phyloP scores from a whole-genome alignment of 2,797 vertebrate genomes.

The Acestrorhynchus altus region DNA sequence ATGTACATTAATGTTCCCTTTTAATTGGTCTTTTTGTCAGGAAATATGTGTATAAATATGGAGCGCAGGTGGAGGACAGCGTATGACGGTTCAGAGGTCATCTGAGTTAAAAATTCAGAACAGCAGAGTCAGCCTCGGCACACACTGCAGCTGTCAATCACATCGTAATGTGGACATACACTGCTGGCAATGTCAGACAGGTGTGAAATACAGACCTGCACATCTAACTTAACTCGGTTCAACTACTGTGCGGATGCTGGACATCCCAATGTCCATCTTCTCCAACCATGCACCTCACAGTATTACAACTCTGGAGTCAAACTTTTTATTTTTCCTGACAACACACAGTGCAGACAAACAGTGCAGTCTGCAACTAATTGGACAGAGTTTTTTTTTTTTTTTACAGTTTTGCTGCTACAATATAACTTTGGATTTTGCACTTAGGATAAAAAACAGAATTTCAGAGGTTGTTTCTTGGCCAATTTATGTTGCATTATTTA shows the following conservation, averaged over 20 bases:
- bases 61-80: background rate
- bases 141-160: conserved; percentile 23
- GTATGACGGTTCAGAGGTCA: conserved; percentile 2
- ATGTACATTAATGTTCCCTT: too few species aligned
- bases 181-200: background rate
- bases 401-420: background rate
- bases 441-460: background rate
- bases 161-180: background rate
- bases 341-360: background rate
- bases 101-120: conserved; percentile 33
- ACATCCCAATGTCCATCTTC: background rate
- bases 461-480: background rate
- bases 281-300: background rate
- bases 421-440: background rate
- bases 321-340: conserved; percentile 1
- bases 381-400: background rate
- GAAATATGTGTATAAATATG: background rate
- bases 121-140: background rate
- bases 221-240: background rate
- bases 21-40: too few species aligned
- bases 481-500: background rate
- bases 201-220: conserved; percentile 4
- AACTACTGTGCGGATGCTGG: background rate
- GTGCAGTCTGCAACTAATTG: background rate
- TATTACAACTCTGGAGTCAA: background rate